phyloP scores from a whole-genome alignment of 2,113 vertebrate species.

The Columba livia region DNA sequence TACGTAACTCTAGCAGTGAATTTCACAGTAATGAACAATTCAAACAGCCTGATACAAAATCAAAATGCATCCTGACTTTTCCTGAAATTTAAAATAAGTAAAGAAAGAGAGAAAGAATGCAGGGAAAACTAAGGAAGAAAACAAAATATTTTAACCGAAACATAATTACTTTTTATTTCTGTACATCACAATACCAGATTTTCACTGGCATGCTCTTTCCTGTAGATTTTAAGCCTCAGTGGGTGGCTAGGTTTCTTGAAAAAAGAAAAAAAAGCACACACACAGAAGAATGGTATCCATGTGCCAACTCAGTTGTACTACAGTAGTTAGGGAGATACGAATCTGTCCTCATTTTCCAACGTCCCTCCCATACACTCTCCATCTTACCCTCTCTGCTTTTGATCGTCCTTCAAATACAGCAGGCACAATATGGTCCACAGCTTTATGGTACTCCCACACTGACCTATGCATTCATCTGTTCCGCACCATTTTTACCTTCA shows the following conservation, averaged over 20 bases:
- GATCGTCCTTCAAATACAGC: neutral
- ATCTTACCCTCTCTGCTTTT: neutral
- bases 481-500: accelerated
- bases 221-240: neutral
- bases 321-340: neutral
- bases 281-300: neutral
- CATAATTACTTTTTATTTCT: neutral
- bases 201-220: neutral
- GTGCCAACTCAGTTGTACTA: neutral
- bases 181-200: neutral
- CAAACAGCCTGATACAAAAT: neutral
- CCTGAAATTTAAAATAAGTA: neutral
- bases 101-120: neutral
- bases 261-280: neutral
- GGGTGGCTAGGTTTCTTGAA: neutral
- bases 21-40: neutral
- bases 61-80: neutral
- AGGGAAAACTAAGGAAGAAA: neutral
- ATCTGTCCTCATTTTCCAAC: neutral
- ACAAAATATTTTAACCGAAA: neutral
- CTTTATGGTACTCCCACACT: neutral
- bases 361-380: neutral
- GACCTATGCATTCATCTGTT: neutral
- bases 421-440: neutral
- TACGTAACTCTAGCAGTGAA: neutral